These are phyloP conservation scores for Catharus fuscescens DNA, from an alignment of 2,113 vertebrate species.

Conservation along the genomic window DNA sequence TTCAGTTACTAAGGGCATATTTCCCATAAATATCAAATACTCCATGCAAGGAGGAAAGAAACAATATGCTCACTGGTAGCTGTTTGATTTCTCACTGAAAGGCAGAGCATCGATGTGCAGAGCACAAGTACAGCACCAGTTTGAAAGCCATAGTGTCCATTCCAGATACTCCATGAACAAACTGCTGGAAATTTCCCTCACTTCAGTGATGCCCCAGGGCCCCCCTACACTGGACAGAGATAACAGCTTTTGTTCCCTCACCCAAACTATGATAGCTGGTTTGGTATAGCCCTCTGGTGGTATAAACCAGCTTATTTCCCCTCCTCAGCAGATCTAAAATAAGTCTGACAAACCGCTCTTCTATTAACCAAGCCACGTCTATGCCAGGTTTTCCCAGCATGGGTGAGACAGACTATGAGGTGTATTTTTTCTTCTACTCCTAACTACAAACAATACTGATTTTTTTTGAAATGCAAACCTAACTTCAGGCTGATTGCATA, in stretches of 20 bases:
- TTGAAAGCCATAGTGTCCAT: background rate
- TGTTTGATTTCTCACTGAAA: background rate
- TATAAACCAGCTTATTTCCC: background rate
- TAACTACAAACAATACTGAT: background rate
- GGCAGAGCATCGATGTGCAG: background rate
- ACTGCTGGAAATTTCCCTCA: background rate
- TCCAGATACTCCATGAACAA: background rate
- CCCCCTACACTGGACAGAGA: background rate
- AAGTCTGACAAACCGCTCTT: background rate
- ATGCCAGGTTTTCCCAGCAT: background rate
- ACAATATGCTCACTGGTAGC: background rate
- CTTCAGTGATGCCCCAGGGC: background rate
- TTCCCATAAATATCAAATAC: constrained; percentile 20
- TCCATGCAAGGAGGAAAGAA: background rate
- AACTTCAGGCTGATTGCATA: background rate
- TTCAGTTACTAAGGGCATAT: background rate
- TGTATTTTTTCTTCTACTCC: background rate
- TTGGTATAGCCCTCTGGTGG: constrained; percentile 18
- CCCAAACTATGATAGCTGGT: background rate
- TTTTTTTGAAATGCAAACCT: background rate
- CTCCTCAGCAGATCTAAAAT: background rate
- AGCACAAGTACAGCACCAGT: background rate
- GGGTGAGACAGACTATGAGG: background rate
- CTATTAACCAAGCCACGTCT: background rate
- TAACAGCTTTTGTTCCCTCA: background rate